These are phyloP conservation scores for Theretra japonica DNA, from an alignment of 2,888 invertebrate species.

Conservation along the genomic window DNA sequence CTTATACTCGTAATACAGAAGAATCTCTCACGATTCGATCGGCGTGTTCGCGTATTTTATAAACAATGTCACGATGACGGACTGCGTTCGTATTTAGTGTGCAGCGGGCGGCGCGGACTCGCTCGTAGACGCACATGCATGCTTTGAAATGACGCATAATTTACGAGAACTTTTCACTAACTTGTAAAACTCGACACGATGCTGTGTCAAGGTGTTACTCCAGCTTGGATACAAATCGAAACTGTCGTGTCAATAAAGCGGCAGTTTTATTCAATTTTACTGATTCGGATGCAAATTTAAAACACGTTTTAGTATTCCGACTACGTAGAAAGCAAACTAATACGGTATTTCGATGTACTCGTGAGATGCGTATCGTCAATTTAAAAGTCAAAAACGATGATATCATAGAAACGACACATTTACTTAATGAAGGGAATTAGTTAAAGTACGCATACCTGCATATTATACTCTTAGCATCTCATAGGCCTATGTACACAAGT, in stretches of 20 bases:
- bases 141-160: slow-evolving; percentile 38
- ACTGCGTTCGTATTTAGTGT: slow-evolving; percentile 33
- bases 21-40: slow-evolving; percentile 45
- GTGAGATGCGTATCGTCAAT: slow-evolving; percentile 47
- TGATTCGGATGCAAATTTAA: slow-evolving; percentile 39
- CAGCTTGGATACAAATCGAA: slow-evolving; percentile 15
- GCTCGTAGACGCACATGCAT: slow-evolving; percentile 34
- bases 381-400: slow-evolving; percentile 51
- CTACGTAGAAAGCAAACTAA: slow-evolving; percentile 48
- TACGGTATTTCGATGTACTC: slow-evolving; percentile 37
- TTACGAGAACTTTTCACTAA: slow-evolving; percentile 37
- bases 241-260: slow-evolving; percentile 1
- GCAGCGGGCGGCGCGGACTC: slow-evolving; percentile 30
- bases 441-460: slow-evolving; percentile 28
- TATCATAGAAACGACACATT: slow-evolving; percentile 50
- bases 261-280: slow-evolving; percentile 24
- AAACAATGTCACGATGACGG: slow-evolving; percentile 51
- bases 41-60: slow-evolving; percentile 48
- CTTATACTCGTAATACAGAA: neutral
- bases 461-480: neutral
- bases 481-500: neutral
- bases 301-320: slow-evolving; percentile 51
- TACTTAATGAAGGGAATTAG: slow-evolving; percentile 37
- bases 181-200: slow-evolving; percentile 37
- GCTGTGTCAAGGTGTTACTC: slow-evolving; percentile 34